A percentile compares a stretch with the other conserved stretches of the same genome.
Evolutionary conservation across 2,888 invertebrate genomes (phyloP).

Genomic region (Acanthococcus lagerstroemiae): DNA sequence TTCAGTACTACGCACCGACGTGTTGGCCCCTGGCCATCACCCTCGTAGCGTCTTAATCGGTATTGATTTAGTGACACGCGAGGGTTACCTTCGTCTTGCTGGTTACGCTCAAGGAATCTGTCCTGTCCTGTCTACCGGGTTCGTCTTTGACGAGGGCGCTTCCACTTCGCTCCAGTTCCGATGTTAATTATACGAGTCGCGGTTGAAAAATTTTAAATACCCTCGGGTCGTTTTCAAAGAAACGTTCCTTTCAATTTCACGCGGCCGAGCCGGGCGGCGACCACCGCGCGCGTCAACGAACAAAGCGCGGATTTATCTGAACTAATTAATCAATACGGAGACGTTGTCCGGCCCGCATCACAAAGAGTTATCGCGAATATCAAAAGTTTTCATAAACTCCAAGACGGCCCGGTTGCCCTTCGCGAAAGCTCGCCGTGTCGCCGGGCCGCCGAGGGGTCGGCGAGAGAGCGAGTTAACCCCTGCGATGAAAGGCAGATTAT

Average conservation of each 20-base stretch:
- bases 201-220: too few relatives aligned
- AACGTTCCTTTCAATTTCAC: constrained; percentile 2
- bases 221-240: neutral
- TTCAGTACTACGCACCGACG: too few relatives aligned
- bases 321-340: constrained; percentile 5
- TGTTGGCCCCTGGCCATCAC: too few relatives aligned
- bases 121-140: too few relatives aligned
- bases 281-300: neutral
- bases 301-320: neutral
- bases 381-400: constrained; percentile 3
- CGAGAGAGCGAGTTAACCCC: neutral
- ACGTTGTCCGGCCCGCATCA: neutral
- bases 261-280: neutral
- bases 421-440: too few relatives aligned
- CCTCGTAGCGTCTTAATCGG: too few relatives aligned
- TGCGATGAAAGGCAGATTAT: constrained; percentile 21
- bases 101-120: too few relatives aligned
- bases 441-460: neutral
- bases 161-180: too few relatives aligned
- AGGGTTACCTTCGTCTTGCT: too few relatives aligned
- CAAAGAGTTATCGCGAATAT: neutral
- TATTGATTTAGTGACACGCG: too few relatives aligned
- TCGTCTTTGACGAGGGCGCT: too few relatives aligned
- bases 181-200: too few relatives aligned
- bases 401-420: neutral